Conservation (phyloP, 2,797 vertebrate genomes). For the Mormyrus proboscirostris region DNA sequence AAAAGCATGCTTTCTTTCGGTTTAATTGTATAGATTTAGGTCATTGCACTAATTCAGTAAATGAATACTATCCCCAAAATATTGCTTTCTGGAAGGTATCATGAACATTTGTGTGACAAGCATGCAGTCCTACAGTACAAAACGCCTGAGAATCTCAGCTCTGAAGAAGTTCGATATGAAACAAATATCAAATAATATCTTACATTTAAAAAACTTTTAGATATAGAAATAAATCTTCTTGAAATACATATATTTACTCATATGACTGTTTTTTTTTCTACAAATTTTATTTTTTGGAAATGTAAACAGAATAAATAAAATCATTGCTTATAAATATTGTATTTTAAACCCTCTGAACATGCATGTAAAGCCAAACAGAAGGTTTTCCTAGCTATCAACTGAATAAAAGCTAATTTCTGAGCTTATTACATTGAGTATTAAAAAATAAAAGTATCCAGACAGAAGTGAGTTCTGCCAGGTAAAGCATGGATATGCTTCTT, state of each 20-base stretch:
- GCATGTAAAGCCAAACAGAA: neutral
- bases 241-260: neutral
- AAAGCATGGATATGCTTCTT: too few relatives aligned
- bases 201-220: neutral
- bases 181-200: neutral
- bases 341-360: neutral
- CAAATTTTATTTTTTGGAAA: too few relatives aligned
- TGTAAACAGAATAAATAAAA: neutral
- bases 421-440: too few relatives aligned
- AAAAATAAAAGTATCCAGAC: too few relatives aligned
- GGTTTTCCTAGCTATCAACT: too few relatives aligned
- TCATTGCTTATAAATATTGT: neutral
- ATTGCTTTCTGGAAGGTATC: neutral
- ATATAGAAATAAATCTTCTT: neutral
- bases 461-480: too few relatives aligned
- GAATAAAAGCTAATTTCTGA: too few relatives aligned
- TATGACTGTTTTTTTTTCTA: neutral
- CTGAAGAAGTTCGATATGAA: neutral
- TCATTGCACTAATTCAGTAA: neutral
- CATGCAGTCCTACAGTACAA: neutral
- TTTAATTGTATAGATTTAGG: neutral
- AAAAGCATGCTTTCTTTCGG: neutral
- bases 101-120: neutral
- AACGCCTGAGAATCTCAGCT: neutral
- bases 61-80: neutral